phyloP scores from a whole-genome alignment of 2,113 vertebrate genomes.

The Centropristis striata region DNA sequence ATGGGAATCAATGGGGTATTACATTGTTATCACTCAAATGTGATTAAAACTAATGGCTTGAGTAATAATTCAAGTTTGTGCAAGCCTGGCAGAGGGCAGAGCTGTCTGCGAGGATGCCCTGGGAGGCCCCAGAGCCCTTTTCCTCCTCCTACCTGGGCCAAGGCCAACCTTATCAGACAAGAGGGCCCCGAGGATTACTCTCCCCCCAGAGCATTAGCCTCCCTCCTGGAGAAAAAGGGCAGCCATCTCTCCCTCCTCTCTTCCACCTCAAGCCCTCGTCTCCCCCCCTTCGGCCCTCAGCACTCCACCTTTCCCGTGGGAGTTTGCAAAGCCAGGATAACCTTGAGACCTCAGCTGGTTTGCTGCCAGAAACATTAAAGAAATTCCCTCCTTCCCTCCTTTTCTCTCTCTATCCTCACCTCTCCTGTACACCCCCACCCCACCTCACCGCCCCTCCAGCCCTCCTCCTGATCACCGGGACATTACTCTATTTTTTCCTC shows the following conservation, averaged over 20 bases:
- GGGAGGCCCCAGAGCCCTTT: conserved; percentile 70
- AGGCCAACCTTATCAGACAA: conserved; percentile 69
- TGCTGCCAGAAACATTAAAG: conserved; percentile 90
- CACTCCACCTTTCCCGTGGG: conserved; percentile 95
- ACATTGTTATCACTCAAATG: conserved; percentile 52
- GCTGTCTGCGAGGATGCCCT: conserved; percentile 55
- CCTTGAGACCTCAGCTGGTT: conserved; percentile 90
- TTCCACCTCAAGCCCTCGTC: conserved; percentile 72
- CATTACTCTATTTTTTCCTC: conserved; percentile 76
- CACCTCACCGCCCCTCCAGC: conserved; percentile 56
- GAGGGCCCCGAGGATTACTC: conserved; percentile 67
- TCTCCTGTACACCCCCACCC: conserved; percentile 69
- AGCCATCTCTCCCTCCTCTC: conserved; percentile 75
- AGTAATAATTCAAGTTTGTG: conserved; percentile 61
- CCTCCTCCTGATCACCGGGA: conserved; percentile 80
- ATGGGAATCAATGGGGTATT: conserved; percentile 30
- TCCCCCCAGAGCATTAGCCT: conserved; percentile 72
- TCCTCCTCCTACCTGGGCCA: conserved; percentile 77
- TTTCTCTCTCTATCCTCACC: conserved; percentile 77
- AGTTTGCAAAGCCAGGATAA: conserved; percentile 89
- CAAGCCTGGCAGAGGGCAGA: conserved; percentile 60
- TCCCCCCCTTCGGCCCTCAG: conserved; percentile 68
- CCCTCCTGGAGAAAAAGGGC: conserved; percentile 83
- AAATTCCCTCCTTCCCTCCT: conserved; percentile 78
- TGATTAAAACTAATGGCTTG: conserved; percentile 56